Evolutionary conservation across 2,888 invertebrate species (phyloP), one percentile per base, ranked within the genome.

Genomic region (Dryocosmus kuriphilus): DNA sequence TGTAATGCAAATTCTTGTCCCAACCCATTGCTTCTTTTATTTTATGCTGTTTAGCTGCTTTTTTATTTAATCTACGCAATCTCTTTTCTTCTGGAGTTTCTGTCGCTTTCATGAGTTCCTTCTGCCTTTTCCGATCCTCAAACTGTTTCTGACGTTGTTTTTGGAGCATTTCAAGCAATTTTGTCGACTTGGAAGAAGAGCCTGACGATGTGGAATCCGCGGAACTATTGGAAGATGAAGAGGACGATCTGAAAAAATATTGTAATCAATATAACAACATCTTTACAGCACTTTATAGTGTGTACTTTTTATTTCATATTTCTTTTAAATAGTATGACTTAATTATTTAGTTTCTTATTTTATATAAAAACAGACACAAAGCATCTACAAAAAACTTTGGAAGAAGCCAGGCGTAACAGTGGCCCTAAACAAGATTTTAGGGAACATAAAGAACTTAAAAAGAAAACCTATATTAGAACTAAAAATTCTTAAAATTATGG

Each of bases 1-100:
- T 99, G 89, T 99, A 99, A 88, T 98, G 98, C 80, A 98, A 94
- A 90, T 98, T 99, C 98, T 96, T 97, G 91, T 98, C 98, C 98
- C 98, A 98, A 8, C 98, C 98, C 98, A 98, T 98, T 83, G 97
- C 93, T 90, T 98, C 97, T 77, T 98, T 96, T 0, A 97, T 92
- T 80, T 95, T 95, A 1, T 96, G 93, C 91, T 98, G 98, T 88
- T 99, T 99, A 0, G 95, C 96, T 89, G 97, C 96, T 91, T 99
- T 99, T 88, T 99, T 99, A 76, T 94, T 94, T 61, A 99, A 92
- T 62, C 99, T 94, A 27, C 99, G 94, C 4, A 94, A 91, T 55
- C 96, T 90, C 90, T 99, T 99, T 90, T 99, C 98, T 91, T 98
- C 99, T 0, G 99, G 97, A 0, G 98, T 98, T 93, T 99, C 99